Base-by-base conservation (phyloP, 2,888 invertebrate species). In the Sarcophaga carnaria region DNA sequence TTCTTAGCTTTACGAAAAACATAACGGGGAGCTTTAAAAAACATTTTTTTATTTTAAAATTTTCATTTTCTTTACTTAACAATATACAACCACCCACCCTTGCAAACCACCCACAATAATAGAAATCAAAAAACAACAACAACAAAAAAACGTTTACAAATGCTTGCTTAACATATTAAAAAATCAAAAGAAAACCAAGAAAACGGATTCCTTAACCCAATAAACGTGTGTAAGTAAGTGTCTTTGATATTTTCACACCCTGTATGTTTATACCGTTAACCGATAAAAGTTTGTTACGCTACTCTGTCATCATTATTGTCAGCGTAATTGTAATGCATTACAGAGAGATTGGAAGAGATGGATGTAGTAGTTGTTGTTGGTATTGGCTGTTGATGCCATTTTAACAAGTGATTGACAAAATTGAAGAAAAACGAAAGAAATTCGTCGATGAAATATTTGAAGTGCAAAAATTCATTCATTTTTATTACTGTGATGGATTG, bases 371-470 rank as follows among this genome's bases (percentile, higher is more conserved):
- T 22, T 22, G 69, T 71, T 10, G 54, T 17, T 37, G 12, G 8
- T 17, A 14, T 12, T 54, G 12, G 12, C 3, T 4, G 12, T 54
- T 12, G 14, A 14, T 54, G 12, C 54, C 54, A 14, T 54, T 54
- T 81, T 74, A 77, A 47, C 71, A 62, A 85, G 70, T 82, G 78
- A 72, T 78, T 83, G 83, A 81, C 64, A 76, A 82, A 82, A 82
- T 22, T 5, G 17, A 59, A 60, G 49, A 59, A 78, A 47, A 78
- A 47, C 25, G n/a, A 77, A 59, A 64, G 49, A 45, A 62, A n/a
- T 17, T 27, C 14, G 27, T n/a, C 4, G 67, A 37, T 14, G 11
- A 67, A 4, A 63, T n/a, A 54, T 63, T 64, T 59, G 47, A 47
- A 49, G 20, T 45, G 49, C 4, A 64, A 59, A 59, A 47, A 70